Conservation (phyloP, 2,888 invertebrate species). For the Vannuccia rotundouncinata region DNA sequence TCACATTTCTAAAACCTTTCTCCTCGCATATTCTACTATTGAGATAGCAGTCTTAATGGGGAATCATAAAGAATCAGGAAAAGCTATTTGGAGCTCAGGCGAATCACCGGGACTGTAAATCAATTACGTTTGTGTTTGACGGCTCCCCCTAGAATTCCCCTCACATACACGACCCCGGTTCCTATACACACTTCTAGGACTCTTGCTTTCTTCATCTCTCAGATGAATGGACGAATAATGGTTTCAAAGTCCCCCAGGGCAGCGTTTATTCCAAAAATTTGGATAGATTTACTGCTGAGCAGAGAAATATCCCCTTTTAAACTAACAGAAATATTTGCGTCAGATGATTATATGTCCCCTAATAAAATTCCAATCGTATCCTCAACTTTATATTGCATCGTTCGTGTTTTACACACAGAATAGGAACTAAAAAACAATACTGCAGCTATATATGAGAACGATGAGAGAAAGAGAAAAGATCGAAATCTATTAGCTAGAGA, state of each 20-base stretch:
- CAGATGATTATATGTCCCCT: no score
- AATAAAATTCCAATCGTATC: no score
- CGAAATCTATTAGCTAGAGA: no score
- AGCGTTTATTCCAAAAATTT: neutral
- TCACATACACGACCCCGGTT: neutral
- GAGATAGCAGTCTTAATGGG: neutral
- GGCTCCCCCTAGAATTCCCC: neutral
- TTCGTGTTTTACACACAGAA: no score
- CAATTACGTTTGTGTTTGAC: neutral
- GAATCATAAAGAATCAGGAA: neutral
- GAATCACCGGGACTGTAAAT: neutral
- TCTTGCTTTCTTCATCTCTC: neutral
- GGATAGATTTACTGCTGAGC: neutral
- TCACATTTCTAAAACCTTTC: neutral
- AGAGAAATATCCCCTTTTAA: no score
- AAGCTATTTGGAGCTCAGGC: neutral
- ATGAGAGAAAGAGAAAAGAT: no score
- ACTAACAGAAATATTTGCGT: no score
- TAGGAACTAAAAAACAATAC: no score
- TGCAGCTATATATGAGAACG: no score
- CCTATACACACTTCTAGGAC: neutral
- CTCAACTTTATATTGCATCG: no score
- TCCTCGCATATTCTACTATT: neutral
- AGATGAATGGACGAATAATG: neutral
- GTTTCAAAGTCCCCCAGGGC: neutral